These are phyloP conservation scores for Astreopora myriophthalma DNA, from an alignment of 64 coral and sea anemone genomes.

Conservation along the genomic window DNA sequence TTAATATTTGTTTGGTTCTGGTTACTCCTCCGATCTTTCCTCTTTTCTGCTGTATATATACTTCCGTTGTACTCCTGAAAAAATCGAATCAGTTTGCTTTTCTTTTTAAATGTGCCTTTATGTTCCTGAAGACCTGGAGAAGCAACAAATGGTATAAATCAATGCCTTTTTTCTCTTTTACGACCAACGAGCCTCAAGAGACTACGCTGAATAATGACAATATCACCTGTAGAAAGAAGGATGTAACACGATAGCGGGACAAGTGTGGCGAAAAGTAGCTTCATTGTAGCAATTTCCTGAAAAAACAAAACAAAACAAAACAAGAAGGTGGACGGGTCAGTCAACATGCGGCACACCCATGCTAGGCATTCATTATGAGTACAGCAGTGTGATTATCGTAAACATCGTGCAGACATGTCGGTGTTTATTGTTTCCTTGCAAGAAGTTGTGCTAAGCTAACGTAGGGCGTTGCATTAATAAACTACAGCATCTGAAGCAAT, in stretches of 20 bases:
- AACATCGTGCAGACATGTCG: too few species aligned
- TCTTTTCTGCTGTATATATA: neutral
- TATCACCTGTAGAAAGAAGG: neutral
- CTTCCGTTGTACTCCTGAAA: constrained; percentile 15
- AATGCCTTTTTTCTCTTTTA: neutral
- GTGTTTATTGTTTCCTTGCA: too few species aligned
- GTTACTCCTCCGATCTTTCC: neutral
- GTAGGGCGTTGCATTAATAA: too few species aligned
- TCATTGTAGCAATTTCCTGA: neutral
- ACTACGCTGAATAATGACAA: neutral
- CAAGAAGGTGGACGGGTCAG: neutral
- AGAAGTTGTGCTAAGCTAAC: too few species aligned
- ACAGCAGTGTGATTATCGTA: too few species aligned
- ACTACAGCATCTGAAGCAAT: too few species aligned
- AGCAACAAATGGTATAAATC: neutral
- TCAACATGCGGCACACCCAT: neutral
- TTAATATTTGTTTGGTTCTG: neutral
- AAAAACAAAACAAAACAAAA: neutral
- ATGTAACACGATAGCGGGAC: neutral
- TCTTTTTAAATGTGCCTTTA: neutral
- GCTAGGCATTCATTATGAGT: too few species aligned
- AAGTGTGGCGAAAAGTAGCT: neutral
- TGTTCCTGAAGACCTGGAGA: neutral
- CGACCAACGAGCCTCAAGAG: neutral
- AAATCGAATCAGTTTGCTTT: neutral